Base-by-base conservation (phyloP, 1,140 invertebrate genomes). In the Choristoneura fumiferana region DNA sequence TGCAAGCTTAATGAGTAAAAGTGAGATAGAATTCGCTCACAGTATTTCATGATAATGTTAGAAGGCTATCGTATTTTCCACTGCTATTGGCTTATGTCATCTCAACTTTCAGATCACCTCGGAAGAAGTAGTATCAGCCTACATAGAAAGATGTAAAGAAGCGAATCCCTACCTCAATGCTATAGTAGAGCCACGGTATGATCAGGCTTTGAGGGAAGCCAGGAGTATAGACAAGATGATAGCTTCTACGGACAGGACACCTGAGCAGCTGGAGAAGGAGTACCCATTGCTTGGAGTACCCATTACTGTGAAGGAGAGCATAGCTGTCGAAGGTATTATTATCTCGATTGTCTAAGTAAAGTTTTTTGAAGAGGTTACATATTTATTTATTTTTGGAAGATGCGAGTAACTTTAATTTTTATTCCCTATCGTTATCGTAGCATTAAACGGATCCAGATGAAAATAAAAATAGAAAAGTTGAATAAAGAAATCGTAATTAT, bases 131-230 rank as follows among this genome's bases (percentile, higher is more conserved):
- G 92, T 96, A 3, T 67, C 88, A 37, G 91, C 92, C 0, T 96
- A 94, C 69, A 94, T 96, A 56, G 84, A 90, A 9, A 90, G 95
- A 57, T 94, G 96, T 39, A 91, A 91, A 57, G 92, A 94, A 77
- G 94, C 96, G 0, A 95, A 97, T 84, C 92, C 92, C 0, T 81
- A 92, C 8, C 55, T 96, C 1, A 97, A 96, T 84, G 94, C 94
- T 1, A 91, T 96, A 0, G 91, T 96, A 0, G 94, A 95, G 66
- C 91, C 95, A 9, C 89, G 95, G 33, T 96, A 93, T 71, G 89
- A 92, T 34, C 83, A 88, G 6, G 96, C 96, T 0, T 57, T 96
- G 8, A 73, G 89, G 49, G 94, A 96, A 66, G 95, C 96, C 0
- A 80, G 85, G 63, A 76, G 76, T 18, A 84, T 87, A 22, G 86